A percentile compares a stretch with the other conserved stretches of the same genome.
Evolutionary conservation across 2,797 vertebrate genomes (phyloP).

Genomic region (Sarcoramphus papa): DNA sequence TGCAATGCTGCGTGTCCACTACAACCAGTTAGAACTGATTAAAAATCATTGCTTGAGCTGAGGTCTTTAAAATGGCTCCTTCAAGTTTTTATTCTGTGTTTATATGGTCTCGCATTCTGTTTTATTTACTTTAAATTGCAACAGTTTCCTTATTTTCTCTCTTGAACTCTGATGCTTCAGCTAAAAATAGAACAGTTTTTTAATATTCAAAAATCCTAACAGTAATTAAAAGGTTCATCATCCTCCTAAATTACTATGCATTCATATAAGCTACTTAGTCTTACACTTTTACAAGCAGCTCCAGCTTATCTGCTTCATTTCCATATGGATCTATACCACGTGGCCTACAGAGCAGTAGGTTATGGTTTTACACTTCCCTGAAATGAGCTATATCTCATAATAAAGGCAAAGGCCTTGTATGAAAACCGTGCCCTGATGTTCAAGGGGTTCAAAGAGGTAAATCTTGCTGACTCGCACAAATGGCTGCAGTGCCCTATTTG

Average conservation of each 20-base stretch:
- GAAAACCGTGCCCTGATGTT: not conserved
- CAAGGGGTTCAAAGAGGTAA: not conserved
- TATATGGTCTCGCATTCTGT: not conserved
- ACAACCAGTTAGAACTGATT: not conserved
- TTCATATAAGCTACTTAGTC: not conserved
- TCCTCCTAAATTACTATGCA: not conserved
- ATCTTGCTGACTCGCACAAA: not conserved
- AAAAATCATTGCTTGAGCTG: not conserved
- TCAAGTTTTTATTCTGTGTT: not conserved
- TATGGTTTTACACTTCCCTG: not conserved
- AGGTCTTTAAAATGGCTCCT: not conserved
- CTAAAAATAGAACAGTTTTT: not conserved
- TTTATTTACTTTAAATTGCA: not conserved
- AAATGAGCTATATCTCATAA: not conserved
- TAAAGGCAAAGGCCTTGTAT: not conserved
- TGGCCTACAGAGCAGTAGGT: not conserved
- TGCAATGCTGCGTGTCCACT: not conserved
- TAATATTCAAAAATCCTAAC: not conserved
- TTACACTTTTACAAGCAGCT: not conserved
- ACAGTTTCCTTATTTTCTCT: not conserved
- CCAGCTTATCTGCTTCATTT: not conserved
- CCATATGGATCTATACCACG: not conserved
- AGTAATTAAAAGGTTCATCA: not conserved
- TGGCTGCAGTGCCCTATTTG: not conserved
- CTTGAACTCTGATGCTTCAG: not conserved